Conservation (phyloP, 2,113 vertebrate species). For the Sinocyclocheilus rhinocerous region DNA sequence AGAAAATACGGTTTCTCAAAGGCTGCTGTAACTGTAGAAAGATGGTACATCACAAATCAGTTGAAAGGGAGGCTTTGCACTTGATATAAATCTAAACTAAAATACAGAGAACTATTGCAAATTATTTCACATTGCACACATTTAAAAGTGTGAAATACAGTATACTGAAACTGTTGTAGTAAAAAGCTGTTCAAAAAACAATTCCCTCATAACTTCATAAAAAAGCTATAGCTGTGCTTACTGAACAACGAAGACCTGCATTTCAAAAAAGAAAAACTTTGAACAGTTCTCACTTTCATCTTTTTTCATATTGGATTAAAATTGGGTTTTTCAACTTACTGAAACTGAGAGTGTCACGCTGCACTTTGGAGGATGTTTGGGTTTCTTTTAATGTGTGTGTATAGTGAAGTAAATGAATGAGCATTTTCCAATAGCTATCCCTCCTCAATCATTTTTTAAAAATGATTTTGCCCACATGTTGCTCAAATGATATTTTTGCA, state of each 20-base stretch:
- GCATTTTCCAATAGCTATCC: neutral
- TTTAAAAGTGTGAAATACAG: slow-evolving; percentile 40
- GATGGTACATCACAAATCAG: slow-evolving; percentile 5
- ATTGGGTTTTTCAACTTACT: neutral
- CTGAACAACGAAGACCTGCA: slow-evolving; percentile 20
- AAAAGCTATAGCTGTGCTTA: slow-evolving; percentile 28
- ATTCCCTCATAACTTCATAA: neutral
- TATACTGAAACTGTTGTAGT: slow-evolving; percentile 7
- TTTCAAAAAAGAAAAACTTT: neutral
- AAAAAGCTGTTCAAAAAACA: slow-evolving; percentile 15
- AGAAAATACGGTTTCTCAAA: slow-evolving; percentile 38
- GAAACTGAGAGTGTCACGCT: neutral
- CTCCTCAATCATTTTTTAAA: neutral
- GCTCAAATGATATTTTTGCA: neutral
- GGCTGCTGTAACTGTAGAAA: slow-evolving; percentile 38
- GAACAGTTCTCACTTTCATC: slow-evolving; percentile 35
- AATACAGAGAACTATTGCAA: slow-evolving; percentile 33
- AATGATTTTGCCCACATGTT: neutral
- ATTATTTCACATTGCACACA: slow-evolving; percentile 38
- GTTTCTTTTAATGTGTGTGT: neutral
- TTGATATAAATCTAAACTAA: slow-evolving; percentile 36
- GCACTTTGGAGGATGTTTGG: neutral
- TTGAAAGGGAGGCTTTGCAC: neutral
- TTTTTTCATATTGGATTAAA: neutral
- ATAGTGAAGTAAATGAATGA: neutral